Evolutionary conservation across 2,797 vertebrate genomes (phyloP), one percentile per base, ranked within the genome.

Genomic region (Takifugu ocellatus): DNA sequence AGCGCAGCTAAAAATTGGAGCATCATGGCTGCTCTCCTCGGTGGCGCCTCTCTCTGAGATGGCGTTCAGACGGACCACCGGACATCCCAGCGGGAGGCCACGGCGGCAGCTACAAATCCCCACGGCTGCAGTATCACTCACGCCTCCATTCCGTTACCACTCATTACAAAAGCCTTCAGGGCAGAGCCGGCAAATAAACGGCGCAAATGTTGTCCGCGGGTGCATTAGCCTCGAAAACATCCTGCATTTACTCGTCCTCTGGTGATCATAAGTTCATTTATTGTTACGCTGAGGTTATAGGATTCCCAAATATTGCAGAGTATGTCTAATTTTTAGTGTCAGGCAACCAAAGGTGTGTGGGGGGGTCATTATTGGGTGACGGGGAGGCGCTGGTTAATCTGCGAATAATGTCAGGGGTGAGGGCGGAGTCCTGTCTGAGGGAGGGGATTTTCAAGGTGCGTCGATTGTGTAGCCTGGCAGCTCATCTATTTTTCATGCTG

Each of bases 401-500:
- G 92, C 92, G 94, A 96, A 97, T 98, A 98, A 97, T 96, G 94
- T 94, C 90, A 91, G 77, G 90, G 76, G 75, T 66, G 75, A 72
- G 74, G 78, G 72, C 72, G 70, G 69, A 58, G 62, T 72, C 79
- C 72, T 66, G 72, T 53, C 78, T 12, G 61, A 75, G 52, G 74
- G 81, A 63, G 75, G 74, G 69, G 25, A 60, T 59, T 69, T 81
- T 71, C 61, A 70, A 68, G 76, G 71, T 74, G 80, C 74, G 72
- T 79, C 70, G 82, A 83, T 75, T 82, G 83, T 84, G 88, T 94
- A 90, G 94, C 94, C 93, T 97, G 94, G 94, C 93, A 93, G 93
- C 93, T 98, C 96, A 99, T 99, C 94, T 93, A 99, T 99, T 94
- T 98, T 99, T 99, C 92, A 99, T 99, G 66, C 93, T 91, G 93